A percentile compares a stretch with the other conserved stretches of the same genome.
Conservation (phyloP, 2,797 vertebrate species). For the Microctenopoma steveboyesi region DNA sequence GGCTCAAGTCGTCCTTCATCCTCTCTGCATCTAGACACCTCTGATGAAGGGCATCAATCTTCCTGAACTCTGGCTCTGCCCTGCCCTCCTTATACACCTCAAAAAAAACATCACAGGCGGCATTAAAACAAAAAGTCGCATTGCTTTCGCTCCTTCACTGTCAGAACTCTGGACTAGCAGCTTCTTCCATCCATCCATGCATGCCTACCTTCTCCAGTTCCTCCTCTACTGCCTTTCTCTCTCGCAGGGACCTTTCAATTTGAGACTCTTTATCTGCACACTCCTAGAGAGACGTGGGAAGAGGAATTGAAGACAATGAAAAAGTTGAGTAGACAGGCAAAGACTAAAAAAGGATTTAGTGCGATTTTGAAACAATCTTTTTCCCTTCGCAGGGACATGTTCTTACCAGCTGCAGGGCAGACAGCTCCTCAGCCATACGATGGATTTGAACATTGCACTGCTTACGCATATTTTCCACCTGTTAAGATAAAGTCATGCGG, state of each 20-base stretch:
- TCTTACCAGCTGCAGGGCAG: slow-evolving; percentile 90
- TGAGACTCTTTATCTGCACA: slow-evolving; percentile 91
- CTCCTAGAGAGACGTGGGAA: slow-evolving; percentile 76
- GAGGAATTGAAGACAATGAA: slow-evolving; percentile 8
- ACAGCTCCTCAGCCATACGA: slow-evolving; percentile 89
- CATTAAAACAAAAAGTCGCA: slow-evolving; percentile 13
- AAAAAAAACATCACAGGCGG: slow-evolving; percentile 8
- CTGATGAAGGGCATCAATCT: slow-evolving; percentile 91
- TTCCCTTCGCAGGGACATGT: slow-evolving; percentile 3
- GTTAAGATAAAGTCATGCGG: slow-evolving; percentile 51
- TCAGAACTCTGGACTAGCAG: slow-evolving; percentile 1
- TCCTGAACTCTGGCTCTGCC: slow-evolving; percentile 87
- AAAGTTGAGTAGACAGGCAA: slow-evolving; percentile 16
- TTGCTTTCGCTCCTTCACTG: neutral
- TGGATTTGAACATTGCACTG: slow-evolving; percentile 89
- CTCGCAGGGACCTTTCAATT: slow-evolving; percentile 88
- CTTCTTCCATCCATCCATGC: slow-evolving; percentile 3
- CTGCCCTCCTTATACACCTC: slow-evolving; percentile 87
- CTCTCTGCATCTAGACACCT: slow-evolving; percentile 89
- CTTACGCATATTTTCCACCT: slow-evolving; percentile 90
- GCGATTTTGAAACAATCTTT: slow-evolving; percentile 27
- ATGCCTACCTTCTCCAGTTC: slow-evolving; percentile 91
- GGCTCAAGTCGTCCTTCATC: slow-evolving; percentile 87
- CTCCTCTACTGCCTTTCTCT: slow-evolving; percentile 92
- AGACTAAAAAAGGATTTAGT: slow-evolving; percentile 22